Base-by-base conservation (phyloP, 2,797 vertebrate genomes). In the Chelon auratus region DNA sequence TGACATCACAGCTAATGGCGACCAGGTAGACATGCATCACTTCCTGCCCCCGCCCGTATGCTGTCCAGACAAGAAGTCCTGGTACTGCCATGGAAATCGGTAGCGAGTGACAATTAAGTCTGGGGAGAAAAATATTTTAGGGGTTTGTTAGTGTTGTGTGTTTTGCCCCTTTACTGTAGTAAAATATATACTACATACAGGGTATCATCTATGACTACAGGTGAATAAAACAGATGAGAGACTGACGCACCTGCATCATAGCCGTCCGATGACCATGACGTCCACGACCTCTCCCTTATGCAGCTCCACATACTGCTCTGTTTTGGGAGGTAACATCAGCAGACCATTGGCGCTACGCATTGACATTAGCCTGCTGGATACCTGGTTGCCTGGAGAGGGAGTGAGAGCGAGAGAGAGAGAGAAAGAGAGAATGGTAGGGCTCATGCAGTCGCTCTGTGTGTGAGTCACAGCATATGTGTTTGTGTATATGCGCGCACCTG, bases 1-100 rank as follows among this genome's bases (percentile, higher is more conserved):
- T 99, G 97, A 98, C 96, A 96, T 97, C 96, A 97, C 97, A 98
- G 96, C 96, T 96, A 97, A 96, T 97, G 96, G 97, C 95, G 81
- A 91, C 90, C 90, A 97, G 96, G 97, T 97, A 95, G 96, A 98
- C 97, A 99, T 98, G 97, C 97, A 98, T 95, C 95, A 82, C 91
- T 93, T 92, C 92, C 94, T 93, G 90, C 71, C 90, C 82, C 77
- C 69, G 62, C 83, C 89, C 70, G 62, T 89, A 80, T 91, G 82
- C 85, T 86, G 83, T 84, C 80, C 89, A 83, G 84, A 90, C 89
- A 89, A 88, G 82, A 92, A 90, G 86, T 88, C 83, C 89, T 84
- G 90, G 89, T 83, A 77, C 76, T 87, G 90, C 90, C 89, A 84
- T 77, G 88, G 88, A 84, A 13, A 90, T 88, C 78, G 79, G 89